Base-by-base conservation (phyloP, 2,113 vertebrate species). In the Elaphurus davidianus region DNA sequence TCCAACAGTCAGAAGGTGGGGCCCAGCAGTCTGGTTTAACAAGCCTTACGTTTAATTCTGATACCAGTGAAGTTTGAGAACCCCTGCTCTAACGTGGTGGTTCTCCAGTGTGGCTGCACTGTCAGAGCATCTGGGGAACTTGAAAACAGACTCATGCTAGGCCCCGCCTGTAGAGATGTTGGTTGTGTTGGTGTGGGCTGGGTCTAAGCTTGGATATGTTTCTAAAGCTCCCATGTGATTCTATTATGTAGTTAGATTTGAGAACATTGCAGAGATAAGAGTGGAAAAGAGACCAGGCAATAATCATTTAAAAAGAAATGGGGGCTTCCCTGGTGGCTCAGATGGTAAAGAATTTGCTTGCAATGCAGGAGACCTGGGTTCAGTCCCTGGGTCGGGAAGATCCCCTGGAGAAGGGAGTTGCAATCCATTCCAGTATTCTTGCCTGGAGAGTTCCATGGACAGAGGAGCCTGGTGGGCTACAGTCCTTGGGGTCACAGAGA, bases 291-390 rank as follows among this genome's bases (percentile, higher is more conserved):
- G 47, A 92, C 15, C 45, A 82, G 59, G 28, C 57, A 36, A 43
- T 60, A 36, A 33, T 94, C 47, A 45, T 64, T 97, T 97, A 91
- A 40, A 83, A 64, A 94, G 89, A 88, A 83, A 54, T 81, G 52
- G 4, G 36, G 71, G 40, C 40, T 76, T 76, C 40, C 40, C 23
- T 76, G 40, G 40, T 76, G 71, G 67, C 36, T 74, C 67, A 23
- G 67, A 40, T 40, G 67, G 67, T 74, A 67, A 91, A 25, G 4
- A 76, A 79, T 36, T 88, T 25, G 50, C 36, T 40, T 74, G 19
- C 36, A 74, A 40, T 25, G 36, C n/a, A 74, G 21, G n/a, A 74
- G 67, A 25, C 33, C 33, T 19, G 64, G 4, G 33, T 74, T 74
- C n/a, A 74, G 36, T 74, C 67, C 67, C 36, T 25, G n/a, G 19